Evolutionary conservation across 2,888 invertebrate genomes (phyloP).

Genomic region (Acanthopleura granulata): DNA sequence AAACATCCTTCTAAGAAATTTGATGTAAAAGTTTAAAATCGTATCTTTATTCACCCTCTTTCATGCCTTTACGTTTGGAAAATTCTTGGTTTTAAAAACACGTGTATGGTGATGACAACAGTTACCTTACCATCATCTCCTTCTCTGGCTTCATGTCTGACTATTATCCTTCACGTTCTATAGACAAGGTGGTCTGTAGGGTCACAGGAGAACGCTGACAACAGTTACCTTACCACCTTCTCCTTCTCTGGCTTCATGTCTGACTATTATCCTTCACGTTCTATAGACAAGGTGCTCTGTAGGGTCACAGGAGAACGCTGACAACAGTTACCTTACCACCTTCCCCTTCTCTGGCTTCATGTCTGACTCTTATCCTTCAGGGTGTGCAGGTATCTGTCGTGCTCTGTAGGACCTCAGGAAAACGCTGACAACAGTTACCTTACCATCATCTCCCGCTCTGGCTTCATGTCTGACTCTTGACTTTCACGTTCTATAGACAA

Average conservation of each 20-base stretch:
- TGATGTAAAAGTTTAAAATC: too few relatives aligned
- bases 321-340: conserved; percentile 64
- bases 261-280: conserved; percentile 49
- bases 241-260: conserved; percentile 67
- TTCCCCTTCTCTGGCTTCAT: conserved; percentile 57
- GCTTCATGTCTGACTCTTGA: background rate
- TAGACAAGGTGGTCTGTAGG: conserved; percentile 51
- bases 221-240: conserved; percentile 64
- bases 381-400: conserved; percentile 62
- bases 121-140: conserved; percentile 66
- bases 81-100: too few relatives aligned
- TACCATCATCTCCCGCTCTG: conserved; percentile 63
- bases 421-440: conserved; percentile 62
- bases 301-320: conserved; percentile 62
- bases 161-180: conserved; percentile 45
- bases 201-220: conserved; percentile 60
- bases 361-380: conserved; percentile 37
- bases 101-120: too few relatives aligned
- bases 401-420: conserved; percentile 59
- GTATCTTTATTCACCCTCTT: too few relatives aligned
- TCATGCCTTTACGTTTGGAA: too few relatives aligned
- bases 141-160: too few relatives aligned
- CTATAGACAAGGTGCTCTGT: conserved; percentile 48
- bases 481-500: conserved; percentile 49
- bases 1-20: too few relatives aligned